Conservation (phyloP, 2,888 invertebrate genomes). For the Onthophagus sagittarius region DNA sequence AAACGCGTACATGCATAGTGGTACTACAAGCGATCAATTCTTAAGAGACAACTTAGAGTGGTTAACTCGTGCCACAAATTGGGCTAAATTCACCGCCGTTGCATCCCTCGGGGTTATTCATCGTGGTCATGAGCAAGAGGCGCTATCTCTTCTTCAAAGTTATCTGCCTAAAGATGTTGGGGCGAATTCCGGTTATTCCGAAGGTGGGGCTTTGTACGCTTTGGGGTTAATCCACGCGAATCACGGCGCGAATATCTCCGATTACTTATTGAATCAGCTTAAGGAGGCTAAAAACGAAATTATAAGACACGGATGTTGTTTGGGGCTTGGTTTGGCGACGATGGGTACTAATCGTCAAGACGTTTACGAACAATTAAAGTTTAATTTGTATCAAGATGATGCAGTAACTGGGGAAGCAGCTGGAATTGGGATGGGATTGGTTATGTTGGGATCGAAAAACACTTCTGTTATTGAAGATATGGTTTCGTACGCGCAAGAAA, state of each 20-base stretch:
- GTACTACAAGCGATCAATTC: constrained; percentile 95
- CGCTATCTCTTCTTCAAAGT: constrained; percentile 89
- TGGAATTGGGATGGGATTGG: constrained; percentile 95
- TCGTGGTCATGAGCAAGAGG: constrained; percentile 90
- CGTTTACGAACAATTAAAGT: constrained; percentile 89
- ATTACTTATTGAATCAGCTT: constrained; percentile 86
- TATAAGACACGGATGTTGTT: constrained; percentile 91
- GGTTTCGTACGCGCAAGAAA: constrained; percentile 79
- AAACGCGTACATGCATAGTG: constrained; percentile 94
- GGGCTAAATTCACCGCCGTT: constrained; percentile 96
- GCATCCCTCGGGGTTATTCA: constrained; percentile 94
- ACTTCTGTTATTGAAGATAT: constrained; percentile 82
- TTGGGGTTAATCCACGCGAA: constrained; percentile 94
- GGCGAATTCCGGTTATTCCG: constrained; percentile 82
- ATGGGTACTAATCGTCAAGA: constrained; percentile 93
- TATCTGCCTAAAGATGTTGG: constrained; percentile 92
- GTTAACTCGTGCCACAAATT: constrained; percentile 93
- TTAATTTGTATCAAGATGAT: constrained; percentile 92
- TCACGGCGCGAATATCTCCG: constrained; percentile 87
- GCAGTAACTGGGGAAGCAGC: constrained; percentile 97
- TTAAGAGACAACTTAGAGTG: constrained; percentile 92
- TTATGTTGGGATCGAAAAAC: constrained; percentile 90
- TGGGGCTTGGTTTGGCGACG: constrained; percentile 92
- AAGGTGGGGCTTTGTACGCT: constrained; percentile 89
- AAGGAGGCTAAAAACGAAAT: constrained; percentile 90